Conservation (phyloP, 2,113 vertebrate species). For the Dascyllus trimaculatus region DNA sequence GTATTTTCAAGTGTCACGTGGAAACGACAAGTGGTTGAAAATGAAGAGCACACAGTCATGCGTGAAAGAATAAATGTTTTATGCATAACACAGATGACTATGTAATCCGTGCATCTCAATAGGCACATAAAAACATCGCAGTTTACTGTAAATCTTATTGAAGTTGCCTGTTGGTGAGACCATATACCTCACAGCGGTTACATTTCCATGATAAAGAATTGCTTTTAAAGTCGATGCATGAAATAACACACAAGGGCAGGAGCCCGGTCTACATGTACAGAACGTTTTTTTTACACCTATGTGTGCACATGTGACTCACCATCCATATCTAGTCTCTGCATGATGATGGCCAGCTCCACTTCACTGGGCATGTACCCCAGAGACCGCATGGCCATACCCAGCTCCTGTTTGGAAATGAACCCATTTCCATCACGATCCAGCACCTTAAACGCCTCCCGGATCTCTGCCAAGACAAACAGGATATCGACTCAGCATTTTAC, state of each 20-base stretch:
- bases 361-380: constrained; percentile 99
- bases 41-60: not conserved
- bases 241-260: not conserved
- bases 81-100: constrained; percentile 9
- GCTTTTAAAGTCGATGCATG: not conserved
- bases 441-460: constrained; percentile 96
- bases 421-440: constrained; percentile 98
- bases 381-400: constrained; percentile 99
- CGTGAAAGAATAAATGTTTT: constrained; percentile 22
- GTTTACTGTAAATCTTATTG: not conserved
- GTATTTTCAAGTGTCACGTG: constrained; percentile 8
- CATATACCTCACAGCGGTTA: no score
- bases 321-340: constrained; percentile 99
- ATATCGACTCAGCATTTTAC: constrained; percentile 47
- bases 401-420: constrained; percentile 99
- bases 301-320: constrained; percentile 85
- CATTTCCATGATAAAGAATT: no score
- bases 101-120: constrained; percentile 1
- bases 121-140: not conserved
- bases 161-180: no score
- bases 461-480: constrained; percentile 87
- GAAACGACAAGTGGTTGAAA: not conserved
- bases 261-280: not conserved
- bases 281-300: not conserved
- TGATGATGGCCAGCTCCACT: constrained; percentile 99